Evolutionary conservation across 1,140 invertebrate genomes (phyloP), one percentile per base, ranked within the genome.

Genomic region (Saccostrea echinata): DNA sequence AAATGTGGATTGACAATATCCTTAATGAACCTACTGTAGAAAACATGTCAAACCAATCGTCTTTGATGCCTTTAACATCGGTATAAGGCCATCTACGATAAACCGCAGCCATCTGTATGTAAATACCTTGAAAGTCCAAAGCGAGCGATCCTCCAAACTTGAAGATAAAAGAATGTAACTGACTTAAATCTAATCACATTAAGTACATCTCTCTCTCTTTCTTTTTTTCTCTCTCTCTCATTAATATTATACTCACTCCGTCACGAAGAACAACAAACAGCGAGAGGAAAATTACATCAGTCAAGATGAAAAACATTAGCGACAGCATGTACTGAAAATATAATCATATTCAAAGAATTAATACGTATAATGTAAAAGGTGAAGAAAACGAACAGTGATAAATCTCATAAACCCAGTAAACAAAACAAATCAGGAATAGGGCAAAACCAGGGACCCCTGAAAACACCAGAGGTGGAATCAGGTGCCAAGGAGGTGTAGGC

Each of bases 181-280:
- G n/a, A n/a, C n/a, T n/a, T n/a, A n/a, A n/a, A n/a, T n/a, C n/a
- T n/a, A n/a, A n/a, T n/a, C n/a, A n/a, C n/a, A n/a, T 43, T 6
- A 43, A 43, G 9, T 9, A 43, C 9, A 1, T 43, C 4, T 61
- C 57, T 64, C 18, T 64, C 57, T 64, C 21, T 64, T 16, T 64
- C 57, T n/a, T n/a, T n/a, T n/a, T n/a, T n/a, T 64, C 57, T 64
- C 57, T 64, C 57, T 64, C 57, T 64, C 18, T 64, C 18, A n/a
- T 30, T 71, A 24, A 11, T 30, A 3, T 16, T 16, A 27, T 71
- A 71, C 68, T 71, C 27, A 71, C 68, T 0, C 68, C 27, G 12
- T 71, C 27, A 30, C 8, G 3, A 33, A 71, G 68, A 13, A 71
- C 27, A 71, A 30, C 30, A 33, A 33, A 71, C 8, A 71, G 9